Evolutionary conservation across 1,140 invertebrate genomes (phyloP), one percentile per base, ranked within the genome.

Genomic region (Centruroides vittatus): DNA sequence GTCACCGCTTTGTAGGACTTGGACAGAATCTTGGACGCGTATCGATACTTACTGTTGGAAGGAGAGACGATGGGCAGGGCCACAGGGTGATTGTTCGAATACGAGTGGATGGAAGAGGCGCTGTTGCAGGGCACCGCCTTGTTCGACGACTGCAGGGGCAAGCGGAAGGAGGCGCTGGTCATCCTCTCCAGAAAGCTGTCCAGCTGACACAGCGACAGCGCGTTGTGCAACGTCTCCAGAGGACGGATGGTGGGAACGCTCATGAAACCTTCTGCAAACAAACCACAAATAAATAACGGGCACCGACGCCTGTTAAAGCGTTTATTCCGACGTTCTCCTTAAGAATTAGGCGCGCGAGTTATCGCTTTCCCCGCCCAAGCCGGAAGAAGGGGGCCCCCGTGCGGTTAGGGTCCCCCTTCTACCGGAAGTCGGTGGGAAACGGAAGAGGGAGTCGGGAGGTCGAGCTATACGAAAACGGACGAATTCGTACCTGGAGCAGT

Each of bases 141-240:
- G 35, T 69, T 62, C 13, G 68, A 65, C 4, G 70, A 66, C 55
- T 68, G 63, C 9, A 67, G 53, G 13, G 70, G 64, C 13, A 68
- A 66, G 4, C 69, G 66, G 48, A 67, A 68, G 12, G 68, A 59
- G 9, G 66, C 79, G 36, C 79, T 77, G 0, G 86, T 89, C 79
- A 92, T 88, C 66, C 83, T 80, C 67, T 89, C 86, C 67, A 98
- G 74, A 72, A 95, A 97, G 5, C 76, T 76, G 71, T 95, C 92
- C 65, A 98, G 74, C 72, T 97, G 89, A 48, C 84, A 82, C 65
- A 96, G 77, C 36, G 92, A 96, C 62, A 98, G 75, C 41, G 92
- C 89, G 76, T 98, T 97, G 76, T 98, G 93, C 47, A 98, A 76
- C 4, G 94, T 98, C 76, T 98, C 93, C 69, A 98, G 72, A 1